Base-by-base conservation (phyloP, 2,113 vertebrate genomes). In the Salminus brasiliensis region DNA sequence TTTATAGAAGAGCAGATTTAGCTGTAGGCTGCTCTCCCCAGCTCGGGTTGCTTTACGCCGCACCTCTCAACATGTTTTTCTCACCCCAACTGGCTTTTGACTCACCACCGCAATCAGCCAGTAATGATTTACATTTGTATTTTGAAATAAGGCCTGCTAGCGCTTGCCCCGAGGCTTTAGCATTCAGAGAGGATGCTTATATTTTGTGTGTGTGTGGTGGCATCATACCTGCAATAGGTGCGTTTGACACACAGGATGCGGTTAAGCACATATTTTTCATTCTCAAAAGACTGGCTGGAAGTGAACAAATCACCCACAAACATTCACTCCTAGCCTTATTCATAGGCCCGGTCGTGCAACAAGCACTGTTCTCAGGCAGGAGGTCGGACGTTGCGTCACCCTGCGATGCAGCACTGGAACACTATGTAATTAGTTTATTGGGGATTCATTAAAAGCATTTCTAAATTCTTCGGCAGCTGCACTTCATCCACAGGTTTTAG, bases 51-150 rank as follows among this genome's bases (percentile, higher is more conserved):
- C 2, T 9, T 6, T 11, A 55, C n/a, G 43, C 52, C 1, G 21
- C 8, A 1, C 9, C 10, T 23, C 7, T 9, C 49, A 18, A 18
- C 45, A 47, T 49, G 47, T 12, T 25, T 55, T 25, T 15, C 65
- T 76, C 18, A 0, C 74, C 25, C n/a, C 25, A 57, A 55, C 55
- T 11, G 27, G 55, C 25, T 68, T 43, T 73, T 66, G 30, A 65
- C 23, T 63, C n/a, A 27, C 23, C 47, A 43, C 71, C 43, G 47
- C 23, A 78, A 78, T 72, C 71, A 72, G 45, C 18, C 0, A 18
- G 29, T 72, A 73, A 72, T 73, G 69, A 34, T 79, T 79, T 72
- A 55, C 27, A n/a, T 39, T 39, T 39, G 62, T 39, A n/a, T 66
- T 43, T 63, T 45, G 62, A 43, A 72, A 65, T 41, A 41, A 62